phyloP scores from a whole-genome alignment of 2,888 invertebrate genomes.

The Anticlea derivata region DNA sequence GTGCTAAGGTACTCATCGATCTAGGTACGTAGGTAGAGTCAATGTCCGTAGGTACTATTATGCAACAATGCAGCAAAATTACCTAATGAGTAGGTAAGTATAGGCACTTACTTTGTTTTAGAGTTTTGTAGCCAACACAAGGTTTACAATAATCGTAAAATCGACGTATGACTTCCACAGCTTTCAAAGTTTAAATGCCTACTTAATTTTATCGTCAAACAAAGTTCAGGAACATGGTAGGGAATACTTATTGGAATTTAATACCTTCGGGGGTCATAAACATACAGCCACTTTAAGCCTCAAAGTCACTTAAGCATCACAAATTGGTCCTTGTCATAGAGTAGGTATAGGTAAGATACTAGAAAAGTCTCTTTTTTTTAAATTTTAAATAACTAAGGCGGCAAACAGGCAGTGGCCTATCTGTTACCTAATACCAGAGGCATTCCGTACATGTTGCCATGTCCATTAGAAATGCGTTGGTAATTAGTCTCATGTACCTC shows the following conservation, averaged over 20 bases:
- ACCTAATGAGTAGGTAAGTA: not conserved
- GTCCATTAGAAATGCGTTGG: no score
- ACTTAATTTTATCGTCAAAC: slow-evolving; percentile 29
- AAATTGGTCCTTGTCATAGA: slow-evolving; percentile 17
- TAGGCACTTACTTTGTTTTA: not conserved
- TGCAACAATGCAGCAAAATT: not conserved
- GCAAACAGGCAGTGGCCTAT: no score
- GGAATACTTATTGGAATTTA: slow-evolving; percentile 30
- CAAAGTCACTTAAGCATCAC: slow-evolving; percentile 22
- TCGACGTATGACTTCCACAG: slow-evolving; percentile 8
- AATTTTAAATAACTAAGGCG: no score
- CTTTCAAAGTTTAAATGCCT: slow-evolving; percentile 25
- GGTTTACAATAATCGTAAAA: slow-evolving; percentile 20
- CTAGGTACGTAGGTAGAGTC: no score
- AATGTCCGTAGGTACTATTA: no score
- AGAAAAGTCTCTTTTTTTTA: not conserved
- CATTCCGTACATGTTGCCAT: no score
- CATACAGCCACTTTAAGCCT: slow-evolving; percentile 23
- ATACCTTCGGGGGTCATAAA: slow-evolving; percentile 22
- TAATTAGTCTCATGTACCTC: no score
- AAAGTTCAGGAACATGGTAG: slow-evolving; percentile 21
- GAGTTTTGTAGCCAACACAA: slow-evolving; percentile 1
- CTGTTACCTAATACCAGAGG: no score
- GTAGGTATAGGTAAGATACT: not conserved
- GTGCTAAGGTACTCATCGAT: no score